Percentiles rank a stretch among this genome's conserved stretches.
Conservation (phyloP, 1,140 invertebrate genomes). For the Planococcus citri region DNA sequence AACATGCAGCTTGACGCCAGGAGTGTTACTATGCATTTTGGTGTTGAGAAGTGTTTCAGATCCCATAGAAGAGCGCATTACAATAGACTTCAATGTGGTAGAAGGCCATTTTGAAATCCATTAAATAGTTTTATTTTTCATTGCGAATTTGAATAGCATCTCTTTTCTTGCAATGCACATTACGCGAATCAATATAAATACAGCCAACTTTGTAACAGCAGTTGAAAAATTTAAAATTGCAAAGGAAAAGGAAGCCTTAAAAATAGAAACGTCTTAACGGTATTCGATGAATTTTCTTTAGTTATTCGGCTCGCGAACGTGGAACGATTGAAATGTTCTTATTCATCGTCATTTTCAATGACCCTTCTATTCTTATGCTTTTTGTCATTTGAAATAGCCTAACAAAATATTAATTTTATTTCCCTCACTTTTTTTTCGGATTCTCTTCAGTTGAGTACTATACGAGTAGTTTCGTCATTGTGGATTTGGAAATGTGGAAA, state of each 20-base stretch:
- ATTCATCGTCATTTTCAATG: no score
- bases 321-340: not conserved
- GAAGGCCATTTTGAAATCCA: not conserved
- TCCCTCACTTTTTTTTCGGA: no score
- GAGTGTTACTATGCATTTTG: no score
- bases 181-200: not conserved
- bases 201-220: not conserved
- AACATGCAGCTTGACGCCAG: no score
- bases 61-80: not conserved
- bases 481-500: no score
- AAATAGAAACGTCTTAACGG: not conserved
- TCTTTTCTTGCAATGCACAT: not conserved
- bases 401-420: no score
- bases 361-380: no score
- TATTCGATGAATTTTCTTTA: not conserved
- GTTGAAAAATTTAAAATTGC: not conserved
- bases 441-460: no score
- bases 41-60: not conserved
- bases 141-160: not conserved
- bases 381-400: no score
- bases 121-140: not conserved
- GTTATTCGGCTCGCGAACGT: not conserved
- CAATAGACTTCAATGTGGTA: not conserved
- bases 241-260: not conserved
- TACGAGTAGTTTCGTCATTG: no score